These are phyloP conservation scores for Drosophila meridiana DNA, from an alignment of 2,888 invertebrate genomes.

Conservation along the genomic window DNA sequence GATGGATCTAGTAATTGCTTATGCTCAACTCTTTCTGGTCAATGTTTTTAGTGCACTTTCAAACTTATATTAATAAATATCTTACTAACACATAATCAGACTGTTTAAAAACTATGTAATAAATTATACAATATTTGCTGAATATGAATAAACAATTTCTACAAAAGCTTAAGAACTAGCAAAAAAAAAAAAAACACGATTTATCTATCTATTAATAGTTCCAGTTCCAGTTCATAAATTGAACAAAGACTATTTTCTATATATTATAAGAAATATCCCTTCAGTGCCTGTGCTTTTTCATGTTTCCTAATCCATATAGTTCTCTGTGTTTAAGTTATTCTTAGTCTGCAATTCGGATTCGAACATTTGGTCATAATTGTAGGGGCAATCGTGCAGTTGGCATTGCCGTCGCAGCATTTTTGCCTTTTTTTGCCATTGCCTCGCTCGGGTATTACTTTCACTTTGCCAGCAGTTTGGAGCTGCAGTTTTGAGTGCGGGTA, in stretches of 20 bases:
- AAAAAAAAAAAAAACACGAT: too few species aligned
- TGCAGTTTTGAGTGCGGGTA: conserved; percentile 61
- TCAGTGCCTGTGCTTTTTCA: not conserved
- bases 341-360: not conserved
- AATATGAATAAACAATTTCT: too few species aligned
- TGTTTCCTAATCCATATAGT: not conserved
- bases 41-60: too few species aligned
- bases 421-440: conserved; percentile 21
- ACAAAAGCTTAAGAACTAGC: too few species aligned
- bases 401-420: conserved; percentile 17
- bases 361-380: not conserved
- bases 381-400: conserved; percentile 11
- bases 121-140: too few species aligned
- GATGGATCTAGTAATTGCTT: not conserved
- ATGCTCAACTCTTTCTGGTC: not conserved
- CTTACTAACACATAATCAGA: too few species aligned
- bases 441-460: conserved; percentile 66
- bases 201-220: not conserved
- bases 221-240: not conserved
- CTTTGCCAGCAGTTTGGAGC: conserved; percentile 72
- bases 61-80: too few species aligned
- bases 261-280: too few species aligned
- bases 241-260: not conserved
- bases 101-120: too few species aligned
- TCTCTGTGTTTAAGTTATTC: not conserved